Base-by-base conservation (phyloP, 2,888 invertebrate genomes). In the Drosophila kokeensis region DNA sequence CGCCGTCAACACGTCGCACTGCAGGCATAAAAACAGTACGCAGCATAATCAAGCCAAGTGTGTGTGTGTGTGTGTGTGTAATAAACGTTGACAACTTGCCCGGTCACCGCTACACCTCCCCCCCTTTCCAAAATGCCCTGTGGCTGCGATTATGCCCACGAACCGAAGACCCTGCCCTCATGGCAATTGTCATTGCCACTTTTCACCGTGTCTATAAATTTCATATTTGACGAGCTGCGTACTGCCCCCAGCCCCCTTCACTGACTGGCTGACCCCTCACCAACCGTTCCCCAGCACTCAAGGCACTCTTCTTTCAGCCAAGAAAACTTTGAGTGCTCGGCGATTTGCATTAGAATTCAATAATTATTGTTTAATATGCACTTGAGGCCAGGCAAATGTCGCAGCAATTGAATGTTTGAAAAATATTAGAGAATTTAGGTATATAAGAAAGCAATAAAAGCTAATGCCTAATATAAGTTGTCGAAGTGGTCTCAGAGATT, bases 21-120 rank as follows among this genome's bases (percentile, higher is more conserved):
- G 85, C 86, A 86, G 88, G 88, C 85, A 86, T 85, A 85, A 85
- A 84, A 85, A 85, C 82, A 79, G 83, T 83, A 81, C 86, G 82
- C 83, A 87, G 86, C 82, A 82, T 85, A 87, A 85, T 85, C 88
- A 85, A 82, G 59, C 57, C 53, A 55, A 45, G 36, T 30, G 11
- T 49, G 38, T 45, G 42, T 27, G 54, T n/a, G 52, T 58, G 58
- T 36, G 52, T 55, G 70, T 69, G 65, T 63, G 63, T 80, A 77
- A 80, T 80, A 77, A 80, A 76, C 68, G 82, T 87, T 81, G 81
- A 81, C 87, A 84, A 84, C 76, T 84, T 76, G 69, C 59, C 76
- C 72, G 70, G 76, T 74, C 79, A 72, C 58, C 76, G 76, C 79
- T 60, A 58, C 57, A 50, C 10, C 29, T 61, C 50, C 27, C 21